phyloP scores from a whole-genome alignment of 1,140 invertebrate species.

The Lamellibrachia luymesi region DNA sequence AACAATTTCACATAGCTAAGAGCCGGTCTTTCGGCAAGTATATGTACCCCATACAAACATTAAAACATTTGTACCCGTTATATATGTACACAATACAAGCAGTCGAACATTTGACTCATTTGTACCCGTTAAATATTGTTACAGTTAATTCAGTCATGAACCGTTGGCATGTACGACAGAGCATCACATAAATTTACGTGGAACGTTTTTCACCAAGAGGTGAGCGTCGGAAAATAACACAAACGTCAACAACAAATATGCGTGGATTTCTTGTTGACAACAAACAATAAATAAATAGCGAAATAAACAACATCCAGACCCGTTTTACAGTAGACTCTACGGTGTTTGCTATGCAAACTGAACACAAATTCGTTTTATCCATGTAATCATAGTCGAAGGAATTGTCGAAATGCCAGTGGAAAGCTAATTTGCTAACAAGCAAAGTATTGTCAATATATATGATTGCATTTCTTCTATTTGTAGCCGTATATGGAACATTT shows the following conservation, averaged over 20 bases:
- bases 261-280: background rate
- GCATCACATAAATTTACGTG: background rate
- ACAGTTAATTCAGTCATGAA: background rate
- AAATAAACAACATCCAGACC: background rate
- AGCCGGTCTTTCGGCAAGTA: background rate
- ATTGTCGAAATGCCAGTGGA: background rate
- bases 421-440: background rate
- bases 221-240: background rate
- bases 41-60: background rate
- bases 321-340: background rate
- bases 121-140: slow-evolving; percentile 1
- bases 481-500: too few relatives aligned
- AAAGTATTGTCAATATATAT: background rate
- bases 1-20: background rate
- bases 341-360: background rate
- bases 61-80: background rate
- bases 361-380: slow-evolving; percentile 1
- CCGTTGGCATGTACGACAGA: background rate
- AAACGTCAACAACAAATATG: background rate
- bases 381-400: background rate
- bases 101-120: background rate
- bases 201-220: background rate
- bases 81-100: background rate
- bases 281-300: background rate
- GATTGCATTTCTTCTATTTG: background rate